Base-by-base conservation (phyloP, 2,888 invertebrate genomes). In the Mayetiola destructor region DNA sequence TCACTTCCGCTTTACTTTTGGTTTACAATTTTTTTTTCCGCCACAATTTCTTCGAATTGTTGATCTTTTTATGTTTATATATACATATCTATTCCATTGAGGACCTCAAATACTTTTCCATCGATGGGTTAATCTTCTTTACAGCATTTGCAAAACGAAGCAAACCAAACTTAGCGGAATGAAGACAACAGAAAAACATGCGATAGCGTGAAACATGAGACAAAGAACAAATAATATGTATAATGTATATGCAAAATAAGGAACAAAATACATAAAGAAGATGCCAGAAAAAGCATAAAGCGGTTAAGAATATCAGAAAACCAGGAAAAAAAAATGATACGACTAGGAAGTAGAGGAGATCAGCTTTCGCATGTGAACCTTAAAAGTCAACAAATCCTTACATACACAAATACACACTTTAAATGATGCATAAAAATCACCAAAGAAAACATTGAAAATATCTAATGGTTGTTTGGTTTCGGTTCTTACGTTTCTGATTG, bases 151-250 rank as follows among this genome's bases (percentile, higher is more conserved):
- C 42, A 42, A 39, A 39, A 39, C n/a, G n/a, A 37, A 37, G 3
- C 37, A 12, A 12, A 10, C n/a, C 14, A 3, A 9, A 12, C 37
- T 14, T 32, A 32, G 37, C 37, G 9, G 37, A 12, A 37, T 14
- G 37, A 42, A 42, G 23, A 42, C 27, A 48, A 48, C 27, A 48
- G 14, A 48, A 48, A 27, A 48, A n/a, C n/a, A 48, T 48, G 27
- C 23, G 27, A 48, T 48, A 48, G 27, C 48, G 27, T 16, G 27
- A 48, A 27, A 48, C 48, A 48, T 16, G 27, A 48, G 48, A 48
- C 48, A 48, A 48, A 48, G 48, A 48, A 48, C 48, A 27, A 48
- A 48, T 27, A 48, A 48, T 48, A 48, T 27, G 48, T 48, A 48
- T 48, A 48, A 48, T 48, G 48, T 23, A 42, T 23, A 23, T 42